A percentile compares a stretch with the other conserved stretches of the same genome.
Conservation (phyloP, 2,113 vertebrate genomes). For the Odontophorus gujanensis region DNA sequence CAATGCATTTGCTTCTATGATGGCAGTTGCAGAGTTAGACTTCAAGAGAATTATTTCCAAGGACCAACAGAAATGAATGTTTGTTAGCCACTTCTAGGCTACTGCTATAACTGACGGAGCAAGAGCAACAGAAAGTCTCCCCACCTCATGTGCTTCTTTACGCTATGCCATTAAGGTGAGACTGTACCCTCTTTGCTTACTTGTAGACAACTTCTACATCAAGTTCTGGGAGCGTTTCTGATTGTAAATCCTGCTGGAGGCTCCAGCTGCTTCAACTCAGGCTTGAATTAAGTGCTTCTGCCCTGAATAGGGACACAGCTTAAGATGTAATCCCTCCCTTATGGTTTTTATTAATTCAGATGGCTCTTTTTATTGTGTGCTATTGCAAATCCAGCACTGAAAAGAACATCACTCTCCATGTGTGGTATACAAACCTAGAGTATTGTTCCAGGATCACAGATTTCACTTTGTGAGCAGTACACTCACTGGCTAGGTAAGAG, state of each 20-base stretch:
- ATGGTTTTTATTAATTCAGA: neutral
- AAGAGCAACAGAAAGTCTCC: neutral
- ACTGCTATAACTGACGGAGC: fast-evolving
- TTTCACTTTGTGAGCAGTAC: neutral
- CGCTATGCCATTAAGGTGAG: neutral
- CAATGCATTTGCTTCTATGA: neutral
- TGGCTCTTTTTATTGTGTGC: neutral
- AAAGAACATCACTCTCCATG: neutral
- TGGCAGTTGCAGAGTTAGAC: neutral
- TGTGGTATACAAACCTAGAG: neutral
- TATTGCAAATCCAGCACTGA: fast-evolving
- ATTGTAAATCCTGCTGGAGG: neutral
- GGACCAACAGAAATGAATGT: neutral
- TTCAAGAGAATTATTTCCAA: neutral
- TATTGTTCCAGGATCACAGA: neutral
- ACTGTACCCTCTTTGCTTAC: neutral
- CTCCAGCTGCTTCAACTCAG: neutral
- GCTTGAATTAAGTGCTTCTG: neutral
- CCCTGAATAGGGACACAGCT: neutral
- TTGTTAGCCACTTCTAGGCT: neutral
- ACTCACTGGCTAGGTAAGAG: neutral
- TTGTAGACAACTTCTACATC: neutral
- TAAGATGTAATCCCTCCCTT: neutral
- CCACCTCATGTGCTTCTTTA: neutral
- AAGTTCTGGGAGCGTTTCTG: neutral